Base-by-base conservation (phyloP, 2,797 vertebrate genomes). In the Taeniopygia guttata region DNA sequence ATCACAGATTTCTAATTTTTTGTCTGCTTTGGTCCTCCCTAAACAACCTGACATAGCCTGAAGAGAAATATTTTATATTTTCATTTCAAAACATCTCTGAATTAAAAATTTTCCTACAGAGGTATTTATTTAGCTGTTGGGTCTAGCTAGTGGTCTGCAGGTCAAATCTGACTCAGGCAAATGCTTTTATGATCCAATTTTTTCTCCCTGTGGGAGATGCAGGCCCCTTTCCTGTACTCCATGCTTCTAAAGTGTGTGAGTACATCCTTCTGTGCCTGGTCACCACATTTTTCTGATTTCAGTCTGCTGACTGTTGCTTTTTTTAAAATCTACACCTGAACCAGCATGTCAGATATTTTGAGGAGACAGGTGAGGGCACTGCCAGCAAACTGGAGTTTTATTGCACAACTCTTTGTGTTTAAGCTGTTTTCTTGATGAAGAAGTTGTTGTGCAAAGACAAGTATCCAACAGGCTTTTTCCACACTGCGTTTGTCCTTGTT, bases 321-420 rank as follows among this genome's bases (percentile, higher is more conserved):
- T 18, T 49, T 27, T 15, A 1, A 27, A 51, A 52, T 36, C 60
- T 64, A 23, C 27, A 66, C 30, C 36, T 49, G 30, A 27, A 60
- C 5, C 25, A 36, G 13, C 40, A 20, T 54, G 25, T 64, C 40
- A 81, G 72, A 56, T 72, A 54, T 90, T 87, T 95, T 81, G 34
- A 74, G 59, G 79, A 82, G 72, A 77, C 85, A 89, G 82, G 62
- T n/a, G 88, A 93, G 90, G 77, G 69, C 9, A 23, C 90, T 95
- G 69, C 66, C 83, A 91, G 54, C 62, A 93, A 91, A 68, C 48
- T 66, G 48, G 79, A 89, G 18, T 48, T 64, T 49, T 68, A 6
- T n/a, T 88, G 62, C 58, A 62, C 19, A 64, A 26, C 21, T 49
- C 45, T 4, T 10, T 79, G 32, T 49, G 38, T 42, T 77, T 54